Evolutionary conservation across 2,888 invertebrate species (phyloP), one percentile per base, ranked within the genome.

Genomic region (Euproctis similis): DNA sequence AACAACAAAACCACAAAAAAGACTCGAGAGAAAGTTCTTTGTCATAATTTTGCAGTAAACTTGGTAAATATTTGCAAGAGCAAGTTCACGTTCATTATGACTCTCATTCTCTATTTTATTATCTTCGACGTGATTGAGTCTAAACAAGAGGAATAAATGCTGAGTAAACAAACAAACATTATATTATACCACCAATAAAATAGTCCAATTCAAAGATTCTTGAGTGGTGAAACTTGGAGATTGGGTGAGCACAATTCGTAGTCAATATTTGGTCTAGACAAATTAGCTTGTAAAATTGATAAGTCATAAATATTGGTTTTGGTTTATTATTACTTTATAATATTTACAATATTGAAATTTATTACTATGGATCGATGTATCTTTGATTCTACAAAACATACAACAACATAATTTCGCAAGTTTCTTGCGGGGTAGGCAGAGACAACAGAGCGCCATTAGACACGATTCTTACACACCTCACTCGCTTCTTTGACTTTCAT

Each of bases 181-280:
- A n/a, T n/a, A n/a, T n/a, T 57, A 60, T 54, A 65, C 62, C 66
- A 52, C 50, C 46, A 56, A 69, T 72, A 75, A 75, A 78, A 77
- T 61, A 53, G 61, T 57, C 58, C 71, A 62, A 67, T 66, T 61
- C 53, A 4, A 59, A 58, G 61, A 42, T 61, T 46, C 45, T 56
- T 60, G 56, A 74, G 68, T 68, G 60, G 68, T n/a, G 63, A 70
- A 76, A 72, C 69, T 78, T 75, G 52, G 53, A 56, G n/a, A 64
- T 67, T 66, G 68, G 56, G 48, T 46, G 64, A 64, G 62, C 73
- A 72, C 63, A 51, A 59, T 49, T 66, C 58, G 52, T 48, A 44
- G 36, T 42, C 39, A 71, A 71, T 67, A 57, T 64, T 71, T 63
- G 69, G 80, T 81, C 81, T 81, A 82, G 81, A 81, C 81, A 59